Evolutionary conservation across 2,113 vertebrate species (phyloP), one percentile per base, ranked within the genome.

Genomic region (Ictalurus furcatus): DNA sequence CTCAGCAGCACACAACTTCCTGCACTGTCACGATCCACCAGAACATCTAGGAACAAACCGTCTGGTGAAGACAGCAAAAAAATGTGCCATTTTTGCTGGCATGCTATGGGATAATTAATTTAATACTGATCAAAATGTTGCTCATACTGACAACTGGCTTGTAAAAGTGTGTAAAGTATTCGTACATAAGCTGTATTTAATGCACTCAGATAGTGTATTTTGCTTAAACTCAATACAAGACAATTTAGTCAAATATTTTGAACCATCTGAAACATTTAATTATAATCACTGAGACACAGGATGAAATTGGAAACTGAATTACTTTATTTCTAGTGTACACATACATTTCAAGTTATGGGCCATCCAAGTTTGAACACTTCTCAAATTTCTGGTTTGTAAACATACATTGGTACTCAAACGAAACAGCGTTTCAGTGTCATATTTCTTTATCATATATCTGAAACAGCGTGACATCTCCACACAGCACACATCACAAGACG

Each of bases 101-200:
- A 82, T 21, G 30, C 30, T 58, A 34, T 12, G 11, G 34, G 78
- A 81, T n/a, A 23, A 80, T 79, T n/a, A 14, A 80, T 79, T 78
- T 48, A 63, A 56, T 79, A 78, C 56, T 58, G 79, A 82, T 59
- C 73, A 34, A 63, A 63, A 74, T 80, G 16, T 16, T 67, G 61
- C 28, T 67, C 25, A 73, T 54, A 73, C 44, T 61, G 54, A 78
- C 71, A 86, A 76, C 11, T 44, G 48, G 3, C 11, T 30, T 85
- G 85, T 86, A 78, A 61, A 76, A 61, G 71, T 86, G 56, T 86
- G 59, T 84, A 84, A 84, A 63, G 21, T 84, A 28, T 84, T 84
- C 19, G 2, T 25, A 44, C 34, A 44, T 28, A 63, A 8, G 81
- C 37, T 84, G 81, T 61, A 84, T 84, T 54, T 84, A 61, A 63